Conservation (phyloP, 2,888 invertebrate genomes). For the Macrosiphum euphorbiae region DNA sequence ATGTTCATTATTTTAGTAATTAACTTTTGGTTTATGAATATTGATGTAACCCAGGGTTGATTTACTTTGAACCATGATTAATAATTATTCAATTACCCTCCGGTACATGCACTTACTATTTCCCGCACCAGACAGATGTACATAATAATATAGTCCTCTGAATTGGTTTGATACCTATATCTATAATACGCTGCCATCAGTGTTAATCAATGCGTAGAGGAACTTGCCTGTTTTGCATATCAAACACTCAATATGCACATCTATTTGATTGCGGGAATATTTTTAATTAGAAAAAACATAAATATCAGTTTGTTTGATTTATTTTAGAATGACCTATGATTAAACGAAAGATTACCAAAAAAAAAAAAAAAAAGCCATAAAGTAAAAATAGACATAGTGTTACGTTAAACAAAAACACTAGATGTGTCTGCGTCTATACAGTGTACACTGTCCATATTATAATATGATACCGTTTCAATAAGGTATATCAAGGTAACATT, state of each 20-base stretch:
- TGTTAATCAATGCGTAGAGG: slow-evolving; percentile 14
- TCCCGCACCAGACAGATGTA: not conserved
- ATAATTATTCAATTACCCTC: slow-evolving; percentile 45
- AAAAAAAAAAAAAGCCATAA: not conserved
- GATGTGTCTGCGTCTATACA: not conserved
- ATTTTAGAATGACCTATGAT: not conserved
- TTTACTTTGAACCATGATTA: slow-evolving; percentile 38
- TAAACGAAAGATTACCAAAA: not conserved
- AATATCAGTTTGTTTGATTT: not conserved
- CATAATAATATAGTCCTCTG: not conserved
- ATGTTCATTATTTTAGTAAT: slow-evolving; percentile 39
- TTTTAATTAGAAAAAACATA: not conserved
- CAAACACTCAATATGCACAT: slow-evolving; percentile 17
- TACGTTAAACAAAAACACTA: not conserved
- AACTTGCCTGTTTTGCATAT: slow-evolving; percentile 30
- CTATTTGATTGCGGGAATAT: not conserved
- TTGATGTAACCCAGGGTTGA: not conserved
- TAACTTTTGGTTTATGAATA: slow-evolving; percentile 51
- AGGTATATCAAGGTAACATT: not conserved
- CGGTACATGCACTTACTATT: not conserved
- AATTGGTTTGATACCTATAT: not conserved
- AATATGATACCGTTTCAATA: not conserved
- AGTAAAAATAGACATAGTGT: not conserved
- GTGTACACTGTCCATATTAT: not conserved
- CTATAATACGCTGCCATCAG: not conserved